Conservation (phyloP, 2,797 vertebrate genomes). For the Furcifer pardalis region DNA sequence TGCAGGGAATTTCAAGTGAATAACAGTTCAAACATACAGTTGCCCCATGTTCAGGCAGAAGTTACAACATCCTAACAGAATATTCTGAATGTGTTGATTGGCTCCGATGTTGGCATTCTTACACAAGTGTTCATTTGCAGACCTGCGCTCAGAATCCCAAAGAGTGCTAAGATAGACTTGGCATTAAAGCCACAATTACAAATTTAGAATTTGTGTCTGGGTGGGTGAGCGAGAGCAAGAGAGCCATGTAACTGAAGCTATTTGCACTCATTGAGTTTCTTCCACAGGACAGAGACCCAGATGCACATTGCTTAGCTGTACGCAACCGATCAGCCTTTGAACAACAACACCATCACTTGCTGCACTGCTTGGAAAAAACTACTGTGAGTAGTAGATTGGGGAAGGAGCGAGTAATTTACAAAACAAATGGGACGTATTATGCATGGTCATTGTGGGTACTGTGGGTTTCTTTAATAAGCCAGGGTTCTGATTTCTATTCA, state of each 20-base stretch:
- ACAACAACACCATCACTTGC: conserved; percentile 84
- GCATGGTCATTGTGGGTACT: no score
- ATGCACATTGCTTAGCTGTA: conserved; percentile 74
- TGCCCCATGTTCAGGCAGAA: background rate
- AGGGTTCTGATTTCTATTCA: background rate
- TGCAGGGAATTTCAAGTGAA: background rate
- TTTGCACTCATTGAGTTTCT: conserved; percentile 15
- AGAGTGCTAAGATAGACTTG: background rate
- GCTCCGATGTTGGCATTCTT: background rate
- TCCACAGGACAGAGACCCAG: conserved; percentile 74
- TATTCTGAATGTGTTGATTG: background rate
- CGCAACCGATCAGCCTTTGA: conserved; percentile 84
- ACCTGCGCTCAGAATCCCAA: background rate
- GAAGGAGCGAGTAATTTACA: background rate
- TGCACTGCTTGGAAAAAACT: conserved; percentile 87
- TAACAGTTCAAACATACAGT: background rate
- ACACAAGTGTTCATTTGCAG: background rate
- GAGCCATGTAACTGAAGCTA: background rate
- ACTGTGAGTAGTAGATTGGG: conserved; percentile 73
- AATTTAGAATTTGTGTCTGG: background rate
- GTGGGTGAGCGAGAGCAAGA: background rate
- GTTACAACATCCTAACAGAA: background rate
- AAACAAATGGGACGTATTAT: background rate
- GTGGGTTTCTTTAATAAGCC: background rate
- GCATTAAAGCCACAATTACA: background rate